Percentiles rank a stretch among this genome's conserved stretches.
These are phyloP conservation scores for Misgurnus mizolepis DNA, from an alignment of 2,113 vertebrate genomes.

Conservation along the genomic window DNA sequence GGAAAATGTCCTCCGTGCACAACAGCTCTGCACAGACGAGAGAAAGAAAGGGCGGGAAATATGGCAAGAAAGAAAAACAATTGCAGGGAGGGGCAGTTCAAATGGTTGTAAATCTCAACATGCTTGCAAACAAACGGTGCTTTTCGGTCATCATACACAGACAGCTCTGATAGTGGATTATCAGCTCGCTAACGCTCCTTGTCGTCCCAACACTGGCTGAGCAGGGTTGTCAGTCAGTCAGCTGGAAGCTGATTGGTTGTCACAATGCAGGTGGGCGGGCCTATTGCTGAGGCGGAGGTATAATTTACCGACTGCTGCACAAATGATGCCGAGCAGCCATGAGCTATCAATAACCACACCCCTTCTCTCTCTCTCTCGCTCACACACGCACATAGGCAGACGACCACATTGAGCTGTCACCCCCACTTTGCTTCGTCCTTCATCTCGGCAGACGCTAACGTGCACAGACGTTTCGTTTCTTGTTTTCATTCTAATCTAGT, in stretches of 20 bases:
- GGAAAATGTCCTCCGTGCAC: slow-evolving; percentile 42
- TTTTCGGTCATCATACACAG: slow-evolving; percentile 69
- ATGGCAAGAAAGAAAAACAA: slow-evolving; percentile 55
- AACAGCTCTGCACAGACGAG: slow-evolving; percentile 53
- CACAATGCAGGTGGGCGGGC: background rate
- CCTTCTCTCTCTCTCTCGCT: slow-evolving; percentile 4
- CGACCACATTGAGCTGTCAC: slow-evolving; percentile 37
- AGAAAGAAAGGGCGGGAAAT: slow-evolving; percentile 49
- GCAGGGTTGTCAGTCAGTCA: slow-evolving; percentile 59
- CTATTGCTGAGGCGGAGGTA: slow-evolving; percentile 29
- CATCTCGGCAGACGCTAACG: slow-evolving; percentile 22
- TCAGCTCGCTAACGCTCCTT: slow-evolving; percentile 37
- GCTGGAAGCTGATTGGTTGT: slow-evolving; percentile 61
- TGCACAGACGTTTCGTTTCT: background rate
- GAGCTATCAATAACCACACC: slow-evolving; percentile 69
- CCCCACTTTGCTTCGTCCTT: slow-evolving; percentile 25
- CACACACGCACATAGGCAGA: background rate
- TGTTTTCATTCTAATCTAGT: slow-evolving; percentile 2
- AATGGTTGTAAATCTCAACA: slow-evolving; percentile 72
- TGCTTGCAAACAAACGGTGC: slow-evolving; percentile 68
- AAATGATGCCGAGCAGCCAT: slow-evolving; percentile 65
- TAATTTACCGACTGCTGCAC: slow-evolving; percentile 69
- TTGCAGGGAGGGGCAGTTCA: slow-evolving; percentile 61
- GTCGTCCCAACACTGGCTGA: slow-evolving; percentile 47
- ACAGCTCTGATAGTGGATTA: slow-evolving; percentile 65